phyloP scores from a whole-genome alignment of 2,113 vertebrate genomes.

The Grammatotria lemairii region DNA sequence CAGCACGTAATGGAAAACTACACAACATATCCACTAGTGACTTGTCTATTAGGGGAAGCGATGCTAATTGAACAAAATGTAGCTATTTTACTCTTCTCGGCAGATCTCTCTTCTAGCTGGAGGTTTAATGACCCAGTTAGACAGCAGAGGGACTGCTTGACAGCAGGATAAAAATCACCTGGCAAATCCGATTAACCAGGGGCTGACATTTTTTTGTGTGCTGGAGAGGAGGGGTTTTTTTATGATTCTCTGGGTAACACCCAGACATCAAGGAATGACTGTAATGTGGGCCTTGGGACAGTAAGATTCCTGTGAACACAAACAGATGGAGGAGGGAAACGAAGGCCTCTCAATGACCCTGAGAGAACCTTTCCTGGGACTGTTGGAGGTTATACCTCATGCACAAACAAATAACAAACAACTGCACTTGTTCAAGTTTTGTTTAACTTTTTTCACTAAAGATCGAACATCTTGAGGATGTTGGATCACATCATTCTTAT shows the following conservation, averaged over 20 bases:
- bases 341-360: conserved; percentile 63
- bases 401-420: background rate
- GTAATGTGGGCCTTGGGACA: conserved; percentile 50
- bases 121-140: background rate
- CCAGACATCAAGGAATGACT: conserved; percentile 52
- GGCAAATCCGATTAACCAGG: background rate
- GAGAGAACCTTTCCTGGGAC: background rate
- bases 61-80: background rate
- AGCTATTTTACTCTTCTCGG: background rate
- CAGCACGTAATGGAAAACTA: background rate
- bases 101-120: background rate
- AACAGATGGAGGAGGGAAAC: conserved; percentile 41
- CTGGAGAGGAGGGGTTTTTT: background rate
- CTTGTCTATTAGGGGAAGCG: background rate
- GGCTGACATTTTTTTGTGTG: background rate
- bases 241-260: conserved; percentile 33
- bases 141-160: background rate
- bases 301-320: conserved; percentile 48
- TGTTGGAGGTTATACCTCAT: background rate
- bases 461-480: background rate
- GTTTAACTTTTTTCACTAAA: background rate
- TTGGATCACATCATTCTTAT: background rate
- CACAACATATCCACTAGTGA: background rate
- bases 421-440: background rate
- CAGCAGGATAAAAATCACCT: background rate